Base-by-base conservation (phyloP, 2,888 invertebrate genomes). In the Cataglyphis cursor region DNA sequence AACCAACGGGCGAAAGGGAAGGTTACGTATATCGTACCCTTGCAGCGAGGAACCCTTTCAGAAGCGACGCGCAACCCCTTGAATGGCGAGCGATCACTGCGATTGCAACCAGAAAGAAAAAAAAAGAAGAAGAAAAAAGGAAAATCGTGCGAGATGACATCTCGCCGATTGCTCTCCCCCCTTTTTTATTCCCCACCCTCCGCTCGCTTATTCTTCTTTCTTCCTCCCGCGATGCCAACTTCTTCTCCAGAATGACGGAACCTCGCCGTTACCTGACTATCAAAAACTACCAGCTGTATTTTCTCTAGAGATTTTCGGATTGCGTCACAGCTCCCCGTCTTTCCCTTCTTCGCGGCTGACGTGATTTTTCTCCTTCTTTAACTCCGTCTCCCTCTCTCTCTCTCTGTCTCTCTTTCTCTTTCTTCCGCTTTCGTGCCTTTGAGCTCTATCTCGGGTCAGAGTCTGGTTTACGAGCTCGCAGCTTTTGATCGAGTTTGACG, bases 101-200 rank as follows among this genome's bases (percentile, higher is more conserved):
- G 78, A 80, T 80, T 80, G 61, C 72, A 21, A 70, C 21, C 51
- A 70, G 74, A 70, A 70, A 48, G 84, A 82, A 54, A 83, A 48
- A 85, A 82, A 21, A 83, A 70, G 81, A 81, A 85, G 90, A 90
- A 90, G 90, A 81, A 81, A 85, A 90, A 90, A 90, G 90, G 8
- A 92, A 93, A 93, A 93, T 93, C 93, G 94, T 93, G 94, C 94
- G 90, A 95, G 94, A 95, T 94, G 94, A 94, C 94, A 94, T 94
- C 93, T 93, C 87, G 82, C 28, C 28, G 28, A n/a, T n/a, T 88
- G 80, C 80, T 81, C 75, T 66, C 65, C 12, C 51, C 12, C 48
- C 35, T 57, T 59, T 76, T 64, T 68, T 61, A 54, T 73, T 54
- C 35, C 21, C 74, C 68, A n/a, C 51, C 31, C 44, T 35, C 51